These are phyloP conservation scores for Anarhynchus alexandrinus DNA, from an alignment of 2,113 vertebrate species.

Conservation along the genomic window DNA sequence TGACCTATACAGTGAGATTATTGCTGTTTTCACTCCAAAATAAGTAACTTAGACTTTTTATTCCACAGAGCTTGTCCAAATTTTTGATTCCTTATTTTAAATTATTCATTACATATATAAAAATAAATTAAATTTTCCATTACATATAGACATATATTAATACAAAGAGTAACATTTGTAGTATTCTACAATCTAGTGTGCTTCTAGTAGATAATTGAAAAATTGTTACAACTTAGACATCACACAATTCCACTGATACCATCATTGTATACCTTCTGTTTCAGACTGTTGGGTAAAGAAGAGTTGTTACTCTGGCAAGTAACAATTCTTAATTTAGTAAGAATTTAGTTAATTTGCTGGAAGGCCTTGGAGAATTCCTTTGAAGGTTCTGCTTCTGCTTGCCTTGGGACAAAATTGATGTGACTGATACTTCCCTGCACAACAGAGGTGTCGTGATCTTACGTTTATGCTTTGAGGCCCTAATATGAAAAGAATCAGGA, in stretches of 20 bases:
- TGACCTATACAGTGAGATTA: not conserved
- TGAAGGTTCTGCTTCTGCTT: not conserved
- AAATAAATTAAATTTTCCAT: not conserved
- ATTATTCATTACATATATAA: not conserved
- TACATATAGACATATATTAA: not conserved
- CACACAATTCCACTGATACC: not conserved
- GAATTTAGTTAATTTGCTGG: not conserved
- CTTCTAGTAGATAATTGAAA: not conserved
- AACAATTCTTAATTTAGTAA: not conserved
- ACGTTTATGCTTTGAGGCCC: not conserved
- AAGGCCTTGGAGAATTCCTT: not conserved
- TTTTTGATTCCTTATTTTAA: not conserved
- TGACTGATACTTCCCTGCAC: not conserved
- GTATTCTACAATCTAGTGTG: not conserved
- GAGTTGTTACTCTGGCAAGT: not conserved
- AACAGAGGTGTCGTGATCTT: not conserved
- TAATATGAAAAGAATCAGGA: not conserved
- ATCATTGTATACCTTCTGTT: not conserved
- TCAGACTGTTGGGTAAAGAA: not conserved
- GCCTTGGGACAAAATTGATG: not conserved
- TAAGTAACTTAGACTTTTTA: not conserved
- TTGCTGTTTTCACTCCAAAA: not conserved
- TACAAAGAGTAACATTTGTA: not conserved
- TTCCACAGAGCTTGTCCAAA: not conserved
- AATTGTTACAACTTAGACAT: not conserved